Evolutionary conservation across 1,140 invertebrate genomes (phyloP), one percentile per base, ranked within the genome.

Genomic region (Andricus grossulariae): DNA sequence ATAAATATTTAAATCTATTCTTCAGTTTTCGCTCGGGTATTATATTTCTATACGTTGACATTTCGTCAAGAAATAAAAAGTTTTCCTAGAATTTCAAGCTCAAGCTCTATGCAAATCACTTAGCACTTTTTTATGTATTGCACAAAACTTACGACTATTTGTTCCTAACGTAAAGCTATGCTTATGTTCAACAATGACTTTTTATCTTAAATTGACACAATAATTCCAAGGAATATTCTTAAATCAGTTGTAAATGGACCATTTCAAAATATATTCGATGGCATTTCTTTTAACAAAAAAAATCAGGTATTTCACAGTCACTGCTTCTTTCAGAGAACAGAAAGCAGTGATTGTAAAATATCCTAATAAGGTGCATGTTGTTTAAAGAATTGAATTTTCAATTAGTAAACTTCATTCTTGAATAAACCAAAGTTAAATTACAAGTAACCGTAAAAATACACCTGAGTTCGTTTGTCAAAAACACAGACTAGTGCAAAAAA

Each of bases 361-460:
- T n/a, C 6, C 32, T 32, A 2, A 2, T 32, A 3, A 32, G 32
- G 6, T 32, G 32, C 32, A 32, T 32, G 32, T 45, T 7, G 6
- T 39, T 45, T 1, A 45, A 45, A 45, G 8, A 45, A 10, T 11
- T 45, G 39, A 45, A 45, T 45, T 11, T 45, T 11, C 39, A 45
- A 45, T 45, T 10, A 45, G 7, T 45, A 45, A 45, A 45, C 6
- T 45, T 45, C 7, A 45, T 10, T 45, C 8, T 11, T 45, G 10
- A 45, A 11, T 19, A 51, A 57, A 18, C 25, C 82, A 72, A 75
- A 82, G 0, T 71, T 73, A 73, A 49, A 73, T 45, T 73, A 84
- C 7, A 84, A 72, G 83, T 84, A 71, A 72, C 10, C 8, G 16
- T 66, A 66, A 66, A 32, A 66, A 66, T 66, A 66, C 25, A 66